Evolutionary conservation across 2,888 invertebrate genomes (phyloP).

Genomic region (Drosophila acutilabella): DNA sequence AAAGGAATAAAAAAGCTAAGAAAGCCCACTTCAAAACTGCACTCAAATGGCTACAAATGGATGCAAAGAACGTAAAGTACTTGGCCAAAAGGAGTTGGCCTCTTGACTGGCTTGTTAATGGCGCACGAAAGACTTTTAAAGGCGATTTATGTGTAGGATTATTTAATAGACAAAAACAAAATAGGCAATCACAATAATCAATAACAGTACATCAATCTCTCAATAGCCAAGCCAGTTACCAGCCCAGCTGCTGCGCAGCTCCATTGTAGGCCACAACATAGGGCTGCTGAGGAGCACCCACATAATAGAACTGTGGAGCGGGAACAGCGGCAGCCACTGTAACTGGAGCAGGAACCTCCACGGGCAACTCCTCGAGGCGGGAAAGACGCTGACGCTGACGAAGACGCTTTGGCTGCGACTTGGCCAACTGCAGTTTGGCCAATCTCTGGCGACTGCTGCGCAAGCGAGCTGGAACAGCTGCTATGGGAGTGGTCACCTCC

Average conservation of each 20-base stretch:
- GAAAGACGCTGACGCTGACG: conserved; percentile 51
- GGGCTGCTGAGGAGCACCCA: conserved; percentile 70
- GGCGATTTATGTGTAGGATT: conserved; percentile 17
- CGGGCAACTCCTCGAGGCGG: conserved; percentile 66
- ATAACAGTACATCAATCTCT: conserved; percentile 28
- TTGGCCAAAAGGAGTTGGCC: conserved; percentile 14
- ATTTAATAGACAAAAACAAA: conserved; percentile 38
- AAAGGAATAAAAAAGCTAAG: neutral
- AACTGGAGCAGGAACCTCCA: conserved; percentile 33
- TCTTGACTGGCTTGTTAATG: conserved; percentile 35
- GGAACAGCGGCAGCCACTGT: conserved; percentile 41
- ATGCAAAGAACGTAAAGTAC: conserved; percentile 21
- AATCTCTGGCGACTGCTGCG: conserved; percentile 52
- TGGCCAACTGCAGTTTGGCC: conserved; percentile 58
- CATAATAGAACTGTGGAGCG: conserved; percentile 64
- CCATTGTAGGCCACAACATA: conserved; percentile 65
- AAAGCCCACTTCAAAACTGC: conserved; percentile 25
- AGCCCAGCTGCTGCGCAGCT: conserved; percentile 65
- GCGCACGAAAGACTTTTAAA: neutral
- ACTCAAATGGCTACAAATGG: conserved; percentile 32
- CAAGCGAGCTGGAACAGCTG: conserved; percentile 51
- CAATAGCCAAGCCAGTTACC: conserved; percentile 48
- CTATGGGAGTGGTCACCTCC: conserved; percentile 57
- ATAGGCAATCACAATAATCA: conserved; percentile 13
- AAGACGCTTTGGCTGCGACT: conserved; percentile 43